Base-by-base conservation (phyloP, 2,797 vertebrate genomes). In the Macrochelys suwanniensis region DNA sequence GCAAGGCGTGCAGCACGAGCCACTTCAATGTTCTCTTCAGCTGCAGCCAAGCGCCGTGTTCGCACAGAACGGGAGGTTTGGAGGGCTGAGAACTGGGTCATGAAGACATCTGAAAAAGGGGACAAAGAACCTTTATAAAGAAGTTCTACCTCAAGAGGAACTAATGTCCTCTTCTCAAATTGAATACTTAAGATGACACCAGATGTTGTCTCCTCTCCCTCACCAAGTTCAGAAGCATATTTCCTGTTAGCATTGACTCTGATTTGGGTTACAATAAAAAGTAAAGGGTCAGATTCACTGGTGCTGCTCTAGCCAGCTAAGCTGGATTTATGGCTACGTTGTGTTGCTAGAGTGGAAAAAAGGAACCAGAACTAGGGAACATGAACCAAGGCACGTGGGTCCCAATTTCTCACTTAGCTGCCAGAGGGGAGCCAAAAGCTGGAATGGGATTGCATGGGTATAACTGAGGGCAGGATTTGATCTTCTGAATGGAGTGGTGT, bases 71-170 rank as follows among this genome's bases (percentile, higher is more conserved):
- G 99, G 0, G 99, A 98, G 13, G 99, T 99, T 98, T 99, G 99
- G 88, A 99, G 98, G 57, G 99, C 99, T 15, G 99, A 99, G 98
- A 99, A 99, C 99, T 99, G 99, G 33, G 99, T 99, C 99, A 99
- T 99, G 98, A 99, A 99, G 97, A 99, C 99, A 11, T 99, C 99
- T 99, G 98, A 5, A 98, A 97, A 65, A 95, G 85, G n/a, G 91
- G 47, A 80, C 53, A 21, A 65, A 87, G 19, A 93, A 81, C 37
- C 84, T 91, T 85, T 85, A 51, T 91, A 3, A 6, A 45, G 33
- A 31, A 61, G 50, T 77, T 21, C n/a, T 1, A 57, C 12, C 26
- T 21, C 10, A 51, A 87, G 61, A 49, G 26, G 26, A 77, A 77
- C 42, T 16, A 77, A 77, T 28, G 26, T 49, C 42, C 15, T 76